A percentile compares a stretch with the other conserved stretches of the same genome.
These are phyloP conservation scores for Scrobipalpa costella DNA, from an alignment of 2,888 invertebrate genomes.

Conservation along the genomic window DNA sequence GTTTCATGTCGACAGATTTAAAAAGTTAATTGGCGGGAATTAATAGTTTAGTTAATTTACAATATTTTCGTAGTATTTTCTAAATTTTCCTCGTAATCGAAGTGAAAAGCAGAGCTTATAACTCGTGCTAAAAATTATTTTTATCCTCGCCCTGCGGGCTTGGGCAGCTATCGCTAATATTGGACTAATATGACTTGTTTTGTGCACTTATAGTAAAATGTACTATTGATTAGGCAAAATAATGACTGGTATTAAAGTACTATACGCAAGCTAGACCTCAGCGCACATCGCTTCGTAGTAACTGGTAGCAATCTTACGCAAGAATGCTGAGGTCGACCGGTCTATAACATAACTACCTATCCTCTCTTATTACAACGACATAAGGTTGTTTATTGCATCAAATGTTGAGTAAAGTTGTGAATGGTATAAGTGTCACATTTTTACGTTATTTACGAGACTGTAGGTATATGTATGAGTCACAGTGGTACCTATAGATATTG, in stretches of 20 bases:
- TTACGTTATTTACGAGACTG: conserved; percentile 16
- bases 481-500: not conserved
- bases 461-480: conserved; percentile 12
- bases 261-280: not conserved
- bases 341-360: not conserved
- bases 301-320: conserved; percentile 3
- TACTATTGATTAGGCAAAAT: not conserved
- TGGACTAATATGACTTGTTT: no score
- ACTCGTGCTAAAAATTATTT: no score
- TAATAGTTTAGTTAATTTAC: no score
- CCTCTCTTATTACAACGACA: not conserved
- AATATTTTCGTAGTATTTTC: no score
- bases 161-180: no score
- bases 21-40: no score
- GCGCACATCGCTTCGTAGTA: conserved; percentile 11
- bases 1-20: no score
- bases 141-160: no score
- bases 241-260: no score
- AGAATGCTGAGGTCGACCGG: conserved; percentile 11
- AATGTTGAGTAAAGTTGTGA: not conserved
- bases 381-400: not conserved
- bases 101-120: no score
- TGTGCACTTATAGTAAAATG: no score
- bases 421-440: not conserved
- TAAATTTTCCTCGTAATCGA: no score